Evolutionary conservation across 2,797 vertebrate genomes (phyloP).

Genomic region (Echiichthys vipera): DNA sequence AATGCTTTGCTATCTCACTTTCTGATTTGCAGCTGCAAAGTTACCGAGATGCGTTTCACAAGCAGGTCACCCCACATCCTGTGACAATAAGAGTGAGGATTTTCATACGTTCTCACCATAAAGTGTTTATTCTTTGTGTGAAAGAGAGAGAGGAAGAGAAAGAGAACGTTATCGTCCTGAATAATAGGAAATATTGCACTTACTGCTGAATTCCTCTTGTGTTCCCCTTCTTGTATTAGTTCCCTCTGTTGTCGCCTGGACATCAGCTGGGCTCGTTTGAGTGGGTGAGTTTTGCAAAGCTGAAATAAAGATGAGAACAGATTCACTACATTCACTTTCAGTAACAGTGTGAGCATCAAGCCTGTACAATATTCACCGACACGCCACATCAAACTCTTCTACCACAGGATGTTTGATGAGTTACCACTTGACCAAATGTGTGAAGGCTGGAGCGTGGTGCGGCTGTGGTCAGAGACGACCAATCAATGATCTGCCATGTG

Average conservation of each 20-base stretch:
- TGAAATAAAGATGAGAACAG: slow-evolving; percentile 20
- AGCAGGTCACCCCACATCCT: slow-evolving; percentile 72
- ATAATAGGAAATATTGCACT: slow-evolving; percentile 11
- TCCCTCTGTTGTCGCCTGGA: neutral
- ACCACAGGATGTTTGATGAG: neutral
- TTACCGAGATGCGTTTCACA: slow-evolving; percentile 8
- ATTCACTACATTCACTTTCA: neutral
- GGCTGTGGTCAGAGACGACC: neutral
- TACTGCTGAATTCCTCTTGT: slow-evolving; percentile 35
- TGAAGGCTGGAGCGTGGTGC: neutral
- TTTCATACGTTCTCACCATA: neutral
- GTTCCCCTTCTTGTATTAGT: neutral
- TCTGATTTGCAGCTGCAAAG: slow-evolving; percentile 68
- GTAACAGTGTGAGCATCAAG: neutral
- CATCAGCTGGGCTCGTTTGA: neutral
- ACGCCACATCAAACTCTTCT: neutral
- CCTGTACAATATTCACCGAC: neutral
- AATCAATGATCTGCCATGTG: neutral
- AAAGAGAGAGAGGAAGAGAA: neutral
- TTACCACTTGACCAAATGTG: slow-evolving; percentile 6
- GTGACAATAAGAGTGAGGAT: slow-evolving; percentile 19
- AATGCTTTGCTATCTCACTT: neutral
- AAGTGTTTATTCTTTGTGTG: neutral
- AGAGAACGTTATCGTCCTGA: neutral
- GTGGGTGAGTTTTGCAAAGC: slow-evolving; percentile 35